Base-by-base conservation (phyloP, 2,797 vertebrate genomes). In the Oreortyx pictus region DNA sequence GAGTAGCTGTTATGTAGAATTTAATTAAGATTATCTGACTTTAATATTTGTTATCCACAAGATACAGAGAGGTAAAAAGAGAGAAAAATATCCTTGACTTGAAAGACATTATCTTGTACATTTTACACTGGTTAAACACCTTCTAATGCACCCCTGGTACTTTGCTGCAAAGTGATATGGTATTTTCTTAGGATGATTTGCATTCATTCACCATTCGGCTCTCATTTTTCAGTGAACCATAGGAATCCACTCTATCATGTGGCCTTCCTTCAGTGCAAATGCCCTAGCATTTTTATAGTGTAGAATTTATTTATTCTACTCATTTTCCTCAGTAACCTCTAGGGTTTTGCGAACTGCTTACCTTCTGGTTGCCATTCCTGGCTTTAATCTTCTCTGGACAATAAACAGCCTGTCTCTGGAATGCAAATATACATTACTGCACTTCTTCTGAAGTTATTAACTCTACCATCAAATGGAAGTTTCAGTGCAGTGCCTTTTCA, bases 41-140 rank as follows among this genome's bases (percentile, higher is more conserved):
- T 62, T 85, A 90, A 96, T 89, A 79, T 86, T 91, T 46, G 61
- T 86, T 90, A 91, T 81, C 86, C 88, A 75, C 75, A 94, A 81
- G 44, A 86, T 88, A 82, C 10, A 27, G 50, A 47, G 86, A 79
- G n/a, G 54, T 0, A n/a, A 83, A 14, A 60, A 79, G 71, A 33
- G 65, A 65, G 71, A 41, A 90, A 60, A 89, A 50, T 17, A 27
- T 31, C 90, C 94, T 88, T 90, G 43, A 35, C 93, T 82, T 52
- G 79, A 62, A 62, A 59, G 4, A 37, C 89, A 52, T 89, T 85
- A 95, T 92, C 44, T 84, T 81, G 47, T 70, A 88, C 52, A 35
- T 57, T 91, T 92, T 47, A 6, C 73, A 33, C 67, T 86, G 1
- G 57, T 80, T 86, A 96, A 93, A 81, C 82, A 91, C 10, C 39